phyloP scores from a whole-genome alignment of 2,113 vertebrate genomes.

The Cervus canadensis region DNA sequence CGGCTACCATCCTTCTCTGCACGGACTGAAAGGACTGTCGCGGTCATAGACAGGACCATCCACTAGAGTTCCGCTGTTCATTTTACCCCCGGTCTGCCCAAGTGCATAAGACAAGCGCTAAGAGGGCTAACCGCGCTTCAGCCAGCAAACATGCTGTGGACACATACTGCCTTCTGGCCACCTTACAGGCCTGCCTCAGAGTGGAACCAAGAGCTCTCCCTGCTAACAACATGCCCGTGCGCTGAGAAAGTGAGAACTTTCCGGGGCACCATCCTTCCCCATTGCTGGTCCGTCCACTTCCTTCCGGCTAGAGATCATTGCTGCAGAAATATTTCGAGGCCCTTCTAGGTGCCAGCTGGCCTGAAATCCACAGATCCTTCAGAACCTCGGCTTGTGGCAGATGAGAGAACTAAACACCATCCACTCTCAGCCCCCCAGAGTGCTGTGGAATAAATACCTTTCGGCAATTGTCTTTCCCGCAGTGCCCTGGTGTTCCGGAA shows the following conservation, averaged over 20 bases:
- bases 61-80: neutral
- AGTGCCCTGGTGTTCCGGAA: neutral
- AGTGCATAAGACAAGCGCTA: neutral
- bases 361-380: neutral
- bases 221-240: accelerated
- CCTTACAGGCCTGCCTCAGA: neutral
- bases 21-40: neutral
- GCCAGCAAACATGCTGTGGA: neutral
- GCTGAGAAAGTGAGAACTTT: neutral
- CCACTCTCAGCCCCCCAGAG: neutral
- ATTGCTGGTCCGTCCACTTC: neutral
- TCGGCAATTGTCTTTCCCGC: neutral
- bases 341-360: neutral
- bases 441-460: neutral
- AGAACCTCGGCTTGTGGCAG: neutral
- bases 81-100: neutral
- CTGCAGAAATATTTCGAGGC: neutral
- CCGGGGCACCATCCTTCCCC: neutral
- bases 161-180: neutral
- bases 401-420: neutral
- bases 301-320: neutral
- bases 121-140: neutral
- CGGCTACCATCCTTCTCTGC: neutral
- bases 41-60: neutral
- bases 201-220: neutral